phyloP scores from a whole-genome alignment of 2,113 vertebrate species.

The Glaucidium brasilianum region DNA sequence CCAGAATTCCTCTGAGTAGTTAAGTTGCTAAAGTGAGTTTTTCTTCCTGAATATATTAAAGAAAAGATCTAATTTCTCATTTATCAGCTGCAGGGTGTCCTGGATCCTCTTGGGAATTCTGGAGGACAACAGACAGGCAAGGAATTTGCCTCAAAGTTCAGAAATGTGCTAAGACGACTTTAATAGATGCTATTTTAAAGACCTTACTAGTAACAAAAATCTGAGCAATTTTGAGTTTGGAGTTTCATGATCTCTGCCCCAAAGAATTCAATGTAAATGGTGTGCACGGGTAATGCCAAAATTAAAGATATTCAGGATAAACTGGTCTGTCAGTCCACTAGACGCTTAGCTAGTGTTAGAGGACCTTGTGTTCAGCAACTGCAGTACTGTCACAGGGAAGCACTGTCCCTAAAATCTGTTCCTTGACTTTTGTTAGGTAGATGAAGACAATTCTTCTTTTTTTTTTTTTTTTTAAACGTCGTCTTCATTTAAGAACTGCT shows the following conservation, averaged over 20 bases:
- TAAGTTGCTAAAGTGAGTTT: not conserved
- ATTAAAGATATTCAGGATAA: not conserved
- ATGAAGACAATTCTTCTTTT: not conserved
- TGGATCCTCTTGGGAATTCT: not conserved
- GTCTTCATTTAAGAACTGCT: not conserved
- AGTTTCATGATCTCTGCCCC: not conserved
- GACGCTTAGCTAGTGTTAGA: not conserved
- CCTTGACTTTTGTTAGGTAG: not conserved
- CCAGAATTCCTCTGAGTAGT: not conserved
- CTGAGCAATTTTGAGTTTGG: not conserved
- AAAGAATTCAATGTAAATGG: not conserved
- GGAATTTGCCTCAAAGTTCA: not conserved
- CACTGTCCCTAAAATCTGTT: not conserved
- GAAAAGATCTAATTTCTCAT: not conserved
- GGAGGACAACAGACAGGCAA: not conserved
- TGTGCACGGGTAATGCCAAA: not conserved
- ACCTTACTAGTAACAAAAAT: not conserved
- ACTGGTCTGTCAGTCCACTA: not conserved
- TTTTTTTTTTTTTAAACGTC: not conserved
- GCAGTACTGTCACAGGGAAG: not conserved
- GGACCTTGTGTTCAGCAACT: not conserved
- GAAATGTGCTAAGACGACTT: not conserved
- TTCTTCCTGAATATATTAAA: not conserved
- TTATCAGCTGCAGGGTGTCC: not conserved
- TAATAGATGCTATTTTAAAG: not conserved